Evolutionary conservation across 2,113 vertebrate species (phyloP), one percentile per base, ranked within the genome.

Genomic region (Neogobius melanostomus): DNA sequence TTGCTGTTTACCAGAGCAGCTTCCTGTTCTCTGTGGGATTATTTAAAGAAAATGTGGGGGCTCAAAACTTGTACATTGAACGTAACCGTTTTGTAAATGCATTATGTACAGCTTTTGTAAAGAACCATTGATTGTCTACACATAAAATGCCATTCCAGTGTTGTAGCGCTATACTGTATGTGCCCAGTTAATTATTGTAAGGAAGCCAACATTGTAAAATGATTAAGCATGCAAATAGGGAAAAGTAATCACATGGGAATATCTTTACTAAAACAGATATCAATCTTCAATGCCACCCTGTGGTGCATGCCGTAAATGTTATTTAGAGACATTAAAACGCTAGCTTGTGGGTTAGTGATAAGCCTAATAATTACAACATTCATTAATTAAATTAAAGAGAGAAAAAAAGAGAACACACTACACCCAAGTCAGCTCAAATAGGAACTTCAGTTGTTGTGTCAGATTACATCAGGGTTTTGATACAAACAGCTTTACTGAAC

Each of bases 291-390:
- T 44, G 42, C 59, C 44, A 61, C 11, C 6, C 59, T 8, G 14
- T 49, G 8, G 42, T n/a, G 42, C 36, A 9, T 36, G 15, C 42
- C 44, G 36, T 43, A 42, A 61, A 61, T 14, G 42, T 14, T 7
- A 43, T 11, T 43, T 61, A 61, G 14, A 9, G 36, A 44, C 8
- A 44, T 61, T 14, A 59, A 59, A 59, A 61, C 4, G 59, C 14
- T 14, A 60, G 57, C 36, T 61, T n/a, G 36, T 43, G 42, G 59
- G 59, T 61, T 61, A 44, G 42, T 44, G 59, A 61, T 44, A 61
- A 61, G 59, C 12, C 59, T 14, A 61, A 14, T 44, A 61, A 61
- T 61, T 61, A 61, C 56, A 36, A 59, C 42, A 44, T 61, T 61
- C 12, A 61, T 61, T n/a, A 61, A 44, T 60, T 60, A 12, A 43